phyloP scores from a whole-genome alignment of 2,797 vertebrate species.

The Synanceia verrucosa region DNA sequence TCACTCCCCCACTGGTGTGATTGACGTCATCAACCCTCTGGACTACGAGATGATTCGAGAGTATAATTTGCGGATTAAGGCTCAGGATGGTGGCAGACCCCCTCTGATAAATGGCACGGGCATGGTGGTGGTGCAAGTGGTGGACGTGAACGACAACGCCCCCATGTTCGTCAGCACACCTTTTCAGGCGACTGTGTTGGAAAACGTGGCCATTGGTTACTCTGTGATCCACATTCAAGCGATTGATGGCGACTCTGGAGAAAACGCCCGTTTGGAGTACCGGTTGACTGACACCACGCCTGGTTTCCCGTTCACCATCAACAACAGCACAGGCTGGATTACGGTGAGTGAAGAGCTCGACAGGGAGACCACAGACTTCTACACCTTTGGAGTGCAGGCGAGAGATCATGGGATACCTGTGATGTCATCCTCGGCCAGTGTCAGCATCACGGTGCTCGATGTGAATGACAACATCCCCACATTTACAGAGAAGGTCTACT shows the following conservation, averaged over 20 bases:
- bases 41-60: constrained; percentile 94
- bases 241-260: constrained; percentile 92
- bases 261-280: constrained; percentile 93
- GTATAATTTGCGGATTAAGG: constrained; percentile 94
- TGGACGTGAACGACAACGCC: constrained; percentile 95
- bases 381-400: constrained; percentile 93
- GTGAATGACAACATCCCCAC: constrained; percentile 95
- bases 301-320: constrained; percentile 92
- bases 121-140: constrained; percentile 92
- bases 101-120: constrained; percentile 94
- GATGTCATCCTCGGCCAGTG: constrained; percentile 95
- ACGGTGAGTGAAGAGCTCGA: constrained; percentile 90
- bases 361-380: constrained; percentile 91
- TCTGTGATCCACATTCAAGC: constrained; percentile 97
- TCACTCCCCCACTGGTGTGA: constrained; percentile 90
- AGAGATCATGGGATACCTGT: constrained; percentile 89
- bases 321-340: constrained; percentile 97
- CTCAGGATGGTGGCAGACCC: constrained; percentile 95
- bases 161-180: constrained; percentile 99
- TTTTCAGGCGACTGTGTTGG: constrained; percentile 94
- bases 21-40: constrained; percentile 94
- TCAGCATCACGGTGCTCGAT: constrained; percentile 93
- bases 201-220: constrained; percentile 92
- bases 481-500: constrained; percentile 92
- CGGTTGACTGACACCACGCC: constrained; percentile 85